These are phyloP conservation scores for Isichthys henryi DNA, from an alignment of 2,113 vertebrate genomes.

Conservation along the genomic window DNA sequence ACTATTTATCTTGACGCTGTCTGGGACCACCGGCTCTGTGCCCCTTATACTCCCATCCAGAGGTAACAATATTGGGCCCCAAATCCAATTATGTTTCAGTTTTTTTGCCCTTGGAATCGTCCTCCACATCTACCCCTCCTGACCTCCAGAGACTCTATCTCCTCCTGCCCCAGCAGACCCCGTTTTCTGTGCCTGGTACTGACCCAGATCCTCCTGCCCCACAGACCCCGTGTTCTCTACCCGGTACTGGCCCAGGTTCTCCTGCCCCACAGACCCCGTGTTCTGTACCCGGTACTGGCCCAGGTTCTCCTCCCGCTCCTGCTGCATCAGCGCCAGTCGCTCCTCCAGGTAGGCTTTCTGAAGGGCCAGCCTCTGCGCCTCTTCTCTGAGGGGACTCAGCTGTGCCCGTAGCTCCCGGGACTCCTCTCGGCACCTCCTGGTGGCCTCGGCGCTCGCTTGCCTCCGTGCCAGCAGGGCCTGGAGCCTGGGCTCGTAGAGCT, in stretches of 20 bases:
- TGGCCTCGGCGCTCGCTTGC: constrained; percentile 59
- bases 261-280: not conserved
- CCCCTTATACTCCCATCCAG: not conserved
- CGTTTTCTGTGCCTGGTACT: too few species aligned
- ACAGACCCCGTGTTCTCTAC: not conserved
- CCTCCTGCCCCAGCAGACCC: too few species aligned
- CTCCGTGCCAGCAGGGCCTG: constrained; percentile 72
- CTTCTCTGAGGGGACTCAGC: constrained; percentile 68
- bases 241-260: not conserved
- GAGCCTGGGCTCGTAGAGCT: constrained; percentile 79
- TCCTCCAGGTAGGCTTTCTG: constrained; percentile 77
- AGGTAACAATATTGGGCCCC: not conserved
- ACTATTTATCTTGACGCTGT: not conserved
- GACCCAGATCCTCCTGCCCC: too few species aligned
- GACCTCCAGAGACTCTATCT: too few species aligned
- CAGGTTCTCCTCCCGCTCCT: constrained; percentile 71
- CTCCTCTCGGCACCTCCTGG: constrained; percentile 69
- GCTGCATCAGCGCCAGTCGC: constrained; percentile 65
- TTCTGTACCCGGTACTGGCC: constrained; percentile 54
- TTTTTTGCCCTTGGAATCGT: too few species aligned
- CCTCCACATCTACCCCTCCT: too few species aligned
- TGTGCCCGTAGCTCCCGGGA: constrained; percentile 67
- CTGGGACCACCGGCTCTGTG: not conserved
- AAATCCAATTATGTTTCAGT: too few species aligned
- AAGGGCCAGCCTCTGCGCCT: constrained; percentile 65